Evolutionary conservation across 2,797 vertebrate species (phyloP), one percentile per base, ranked within the genome.

Genomic region (Chelon labrosus): DNA sequence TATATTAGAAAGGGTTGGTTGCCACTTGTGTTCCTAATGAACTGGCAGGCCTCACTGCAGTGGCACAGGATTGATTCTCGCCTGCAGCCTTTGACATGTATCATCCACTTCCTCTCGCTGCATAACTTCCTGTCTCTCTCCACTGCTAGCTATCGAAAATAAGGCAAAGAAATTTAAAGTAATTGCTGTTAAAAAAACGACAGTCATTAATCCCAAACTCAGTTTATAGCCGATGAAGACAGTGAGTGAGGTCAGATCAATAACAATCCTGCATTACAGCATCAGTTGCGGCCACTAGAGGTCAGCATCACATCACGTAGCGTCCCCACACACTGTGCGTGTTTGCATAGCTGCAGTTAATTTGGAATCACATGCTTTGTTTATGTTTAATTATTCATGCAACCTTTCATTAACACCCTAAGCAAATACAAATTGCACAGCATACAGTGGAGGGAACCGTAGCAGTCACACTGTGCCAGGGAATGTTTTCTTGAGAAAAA

Each of bases 321-420:
- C 7, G 10, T 17, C 5, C 1, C 25, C 57, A 6, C 49, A 38
- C 10, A 0, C 25, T 2, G 41, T 2, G 5, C 13, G 56, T 57
- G 54, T 81, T 79, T 69, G 25, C 39, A 47, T 74, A 56, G 64
- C 65, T 77, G 69, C 67, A 52, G 64, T 70, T 64, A 38, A 65
- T 83, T 77, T 80, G 42, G 55, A 85, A 64, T 81, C 60, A 53
- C 79, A 78, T 84, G 77, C 67, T 90, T 89, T 90, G 87, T 90
- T 88, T 76, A 71, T 86, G 77, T 83, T 91, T 44, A 91, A 89
- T 92, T 85, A 89, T 90, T 89, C 87, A 89, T 91, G 61, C 73
- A 84, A 80, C 77, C 84, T 85, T 90, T 88, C 85, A 90, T 89
- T 83, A 89, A 85, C 85, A 89, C 73, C 54, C 58, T 84, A 84